phyloP scores from a whole-genome alignment of 1,140 invertebrate genomes.

The Armadillidium nasatum region DNA sequence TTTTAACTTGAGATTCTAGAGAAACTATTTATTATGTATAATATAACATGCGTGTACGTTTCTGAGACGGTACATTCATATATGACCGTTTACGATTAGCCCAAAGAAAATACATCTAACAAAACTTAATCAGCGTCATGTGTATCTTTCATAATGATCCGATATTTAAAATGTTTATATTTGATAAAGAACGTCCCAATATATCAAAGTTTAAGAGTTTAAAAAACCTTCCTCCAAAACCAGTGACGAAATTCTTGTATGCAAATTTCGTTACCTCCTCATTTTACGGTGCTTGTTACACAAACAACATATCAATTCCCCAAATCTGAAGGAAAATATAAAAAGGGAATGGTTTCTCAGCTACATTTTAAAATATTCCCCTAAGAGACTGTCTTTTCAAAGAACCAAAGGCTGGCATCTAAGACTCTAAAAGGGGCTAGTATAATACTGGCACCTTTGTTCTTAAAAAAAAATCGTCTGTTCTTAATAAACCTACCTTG shows the following conservation, averaged over 20 bases:
- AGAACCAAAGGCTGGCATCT: conserved; percentile 3
- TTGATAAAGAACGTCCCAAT: background rate
- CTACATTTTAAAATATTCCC: conserved; percentile 8
- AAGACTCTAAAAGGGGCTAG: background rate
- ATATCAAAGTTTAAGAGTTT: background rate
- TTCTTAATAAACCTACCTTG: conserved; percentile 10
- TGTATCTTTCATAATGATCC: background rate
- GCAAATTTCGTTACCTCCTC: no score
- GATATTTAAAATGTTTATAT: conserved; percentile 2
- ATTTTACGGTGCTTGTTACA: background rate
- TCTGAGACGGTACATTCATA: no score
- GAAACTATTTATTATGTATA: no score
- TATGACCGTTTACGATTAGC: no score
- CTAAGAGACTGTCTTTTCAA: background rate
- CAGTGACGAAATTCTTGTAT: background rate
- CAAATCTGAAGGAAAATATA: background rate
- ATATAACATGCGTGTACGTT: no score
- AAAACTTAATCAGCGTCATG: background rate
- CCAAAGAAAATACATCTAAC: no score
- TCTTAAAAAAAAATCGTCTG: background rate
- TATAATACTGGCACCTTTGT: conserved; percentile 1
- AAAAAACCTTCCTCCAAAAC: background rate
- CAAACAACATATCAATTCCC: background rate
- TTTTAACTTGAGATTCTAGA: no score
- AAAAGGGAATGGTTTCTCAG: background rate